A percentile compares a stretch with the other conserved stretches of the same genome.
Conservation (phyloP, 2,113 vertebrate species). For the Silurus glanis region DNA sequence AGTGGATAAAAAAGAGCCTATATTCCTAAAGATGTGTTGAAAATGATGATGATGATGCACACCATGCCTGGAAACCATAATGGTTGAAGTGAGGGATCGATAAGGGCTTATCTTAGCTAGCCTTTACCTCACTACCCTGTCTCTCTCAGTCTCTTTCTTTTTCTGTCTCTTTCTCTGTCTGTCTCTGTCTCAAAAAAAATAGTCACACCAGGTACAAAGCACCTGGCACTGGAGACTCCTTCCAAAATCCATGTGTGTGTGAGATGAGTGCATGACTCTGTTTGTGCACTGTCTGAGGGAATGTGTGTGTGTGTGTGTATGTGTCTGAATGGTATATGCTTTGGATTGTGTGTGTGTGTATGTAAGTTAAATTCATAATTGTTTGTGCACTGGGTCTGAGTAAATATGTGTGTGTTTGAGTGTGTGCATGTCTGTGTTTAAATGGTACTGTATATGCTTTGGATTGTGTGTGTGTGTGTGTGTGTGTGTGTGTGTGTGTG, state of each 20-base stretch:
- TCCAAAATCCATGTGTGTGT: background rate
- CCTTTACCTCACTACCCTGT: background rate
- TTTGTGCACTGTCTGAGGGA: constrained; percentile 47
- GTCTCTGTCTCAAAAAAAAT: too few species aligned
- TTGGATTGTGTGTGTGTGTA: too few species aligned
- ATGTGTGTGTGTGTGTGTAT: constrained; percentile 40
- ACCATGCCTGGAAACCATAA: background rate
- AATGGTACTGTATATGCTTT: too few species aligned
- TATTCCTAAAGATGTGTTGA: too few species aligned
- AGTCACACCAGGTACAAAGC: background rate
- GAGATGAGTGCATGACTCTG: constrained; percentile 36
- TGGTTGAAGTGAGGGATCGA: background rate
- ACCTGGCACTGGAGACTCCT: background rate
- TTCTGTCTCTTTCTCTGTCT: background rate
- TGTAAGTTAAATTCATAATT: too few species aligned
- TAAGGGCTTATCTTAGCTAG: background rate
- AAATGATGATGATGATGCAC: too few species aligned
- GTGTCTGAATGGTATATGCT: constrained; percentile 37
- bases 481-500: too few species aligned
- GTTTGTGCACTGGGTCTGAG: too few species aligned
- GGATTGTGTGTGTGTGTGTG: too few species aligned
- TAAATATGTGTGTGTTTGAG: too few species aligned
- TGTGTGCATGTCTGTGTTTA: too few species aligned
- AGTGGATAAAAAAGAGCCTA: background rate
- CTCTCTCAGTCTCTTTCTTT: background rate